Evolutionary conservation across 2,113 vertebrate species (phyloP), one percentile per base, ranked within the genome.

Genomic region (Labrus mixtus): DNA sequence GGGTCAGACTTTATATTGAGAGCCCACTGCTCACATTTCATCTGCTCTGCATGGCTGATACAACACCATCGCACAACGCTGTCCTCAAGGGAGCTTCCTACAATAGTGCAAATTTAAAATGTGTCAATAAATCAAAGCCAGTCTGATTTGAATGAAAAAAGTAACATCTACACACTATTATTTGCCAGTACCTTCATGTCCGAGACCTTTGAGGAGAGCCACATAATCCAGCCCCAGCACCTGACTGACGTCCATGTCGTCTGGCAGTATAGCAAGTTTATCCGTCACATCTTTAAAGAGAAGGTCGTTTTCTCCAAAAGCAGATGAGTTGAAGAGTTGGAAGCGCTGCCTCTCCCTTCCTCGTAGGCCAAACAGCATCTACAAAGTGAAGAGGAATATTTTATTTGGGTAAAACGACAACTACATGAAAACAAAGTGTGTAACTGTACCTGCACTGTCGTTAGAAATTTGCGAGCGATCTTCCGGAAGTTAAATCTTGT

Each of bases 61-160:
- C 97, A 97, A 91, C 97, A 97, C 97, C 97, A 97, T 16, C 96
- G 95, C 60, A 97, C 93, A 6, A 97, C 90, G 3, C 96, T 96
- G 92, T 96, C 95, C 82, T 96, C 95, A 89, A 97, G 78, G 6
- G 96, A 96, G 80, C 95, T 97, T 73, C 97, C 97, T 97, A 89
- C 54, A 77, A 16, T 63, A 51, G 78, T 20, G 87, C 16, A 66
- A 16, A 8, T 19, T 65, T 13, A 20, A 1, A 23, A 5, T n/a
- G 66, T 0, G 10, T n/a, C 1, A 45, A 1, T 64, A 36, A 59
- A 45, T 41, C 23, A 39, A 19, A 59, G 13, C 25, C 6, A 1
- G 36, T 10, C 16, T 29, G 15, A 39, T 65, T 16, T 39, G 0
- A 50, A 53, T 41, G 20, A 9, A 22, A 55, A 43, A 59, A 55